Evolutionary conservation across 2,113 vertebrate species (phyloP), one percentile per base, ranked within the genome.

Genomic region (Toxotes chatareus): DNA sequence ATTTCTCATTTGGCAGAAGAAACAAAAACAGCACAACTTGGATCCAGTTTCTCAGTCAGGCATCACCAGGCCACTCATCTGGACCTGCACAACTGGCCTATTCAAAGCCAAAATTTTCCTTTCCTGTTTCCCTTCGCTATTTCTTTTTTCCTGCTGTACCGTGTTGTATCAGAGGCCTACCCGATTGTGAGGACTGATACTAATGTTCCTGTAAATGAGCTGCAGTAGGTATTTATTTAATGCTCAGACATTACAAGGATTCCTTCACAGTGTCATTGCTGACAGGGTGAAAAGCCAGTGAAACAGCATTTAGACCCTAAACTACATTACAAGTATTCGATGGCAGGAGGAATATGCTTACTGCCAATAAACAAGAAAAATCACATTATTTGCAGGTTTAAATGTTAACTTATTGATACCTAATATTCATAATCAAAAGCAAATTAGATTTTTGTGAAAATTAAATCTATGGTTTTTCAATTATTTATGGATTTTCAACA

Each of bases 11-110:
- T 80, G 70, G 82, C 84, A 80, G 75, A 85, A 76, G 77, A 76
- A 88, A 88, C 23, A 68, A 90, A 91, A 87, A 83, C 79, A 73
- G 61, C 76, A 83, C 53, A 83, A 80, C 79, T 80, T 70, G 73
- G 66, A 76, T 80, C 80, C 72, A 69, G 88, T 86, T 91, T 89
- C 80, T 62, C 73, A 85, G 73, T 80, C 83, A 71, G 83, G 79
- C 88, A 86, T 73, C 70, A 57, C 61, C 66, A 73, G 57, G 68
- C 23, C 74, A 56, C 69, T 84, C 73, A 61, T 62, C 34, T 57
- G 57, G 77, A 57, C 57, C 31, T 34, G 53, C 63, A 89, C 75
- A 88, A 73, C 77, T 21, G 34, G 44, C 23, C 76, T 80, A 79
- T 83, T 89, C 70, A 85, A 62, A 80, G 60, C 56, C 73, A 61